Evolutionary conservation across 2,888 invertebrate genomes (phyloP).

Genomic region (Atrina japonica): DNA sequence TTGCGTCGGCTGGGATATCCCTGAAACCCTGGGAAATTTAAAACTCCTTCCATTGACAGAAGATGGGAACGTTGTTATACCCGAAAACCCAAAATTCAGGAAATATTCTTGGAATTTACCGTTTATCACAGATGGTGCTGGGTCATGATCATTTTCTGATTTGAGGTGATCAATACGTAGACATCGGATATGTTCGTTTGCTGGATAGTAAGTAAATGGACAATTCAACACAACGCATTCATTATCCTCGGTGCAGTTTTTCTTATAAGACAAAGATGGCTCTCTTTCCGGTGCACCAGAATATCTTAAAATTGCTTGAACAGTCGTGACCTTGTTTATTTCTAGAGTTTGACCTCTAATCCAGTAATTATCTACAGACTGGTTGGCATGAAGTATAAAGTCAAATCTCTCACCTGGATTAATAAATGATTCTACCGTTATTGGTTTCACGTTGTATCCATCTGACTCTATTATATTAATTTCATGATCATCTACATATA

Average conservation of each 20-base stretch:
- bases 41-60: constrained; percentile 66
- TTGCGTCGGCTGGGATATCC: constrained; percentile 60
- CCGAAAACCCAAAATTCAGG: constrained; percentile 74
- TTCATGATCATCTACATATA: constrained; percentile 57
- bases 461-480: constrained; percentile 57
- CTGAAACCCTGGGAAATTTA: constrained; percentile 54
- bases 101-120: constrained; percentile 65
- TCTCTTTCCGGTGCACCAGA: constrained; percentile 26
- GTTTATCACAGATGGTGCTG: constrained; percentile 43
- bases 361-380: constrained; percentile 57
- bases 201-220: constrained; percentile 54
- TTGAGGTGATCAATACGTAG: constrained; percentile 45
- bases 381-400: constrained; percentile 44
- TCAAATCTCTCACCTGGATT: too few species aligned
- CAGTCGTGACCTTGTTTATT: constrained; percentile 27
- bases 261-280: too few species aligned
- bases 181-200: constrained; percentile 36
- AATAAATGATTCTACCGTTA: constrained; percentile 44
- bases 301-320: constrained; percentile 38
- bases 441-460: constrained; percentile 52
- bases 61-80: constrained; percentile 54
- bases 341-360: constrained; percentile 55
- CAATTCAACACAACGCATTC: constrained; percentile 59
- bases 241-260: constrained; percentile 41
- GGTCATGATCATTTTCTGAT: constrained; percentile 30